These are phyloP conservation scores for Sula dactylatra DNA, from an alignment of 2,113 vertebrate genomes.

Conservation along the genomic window DNA sequence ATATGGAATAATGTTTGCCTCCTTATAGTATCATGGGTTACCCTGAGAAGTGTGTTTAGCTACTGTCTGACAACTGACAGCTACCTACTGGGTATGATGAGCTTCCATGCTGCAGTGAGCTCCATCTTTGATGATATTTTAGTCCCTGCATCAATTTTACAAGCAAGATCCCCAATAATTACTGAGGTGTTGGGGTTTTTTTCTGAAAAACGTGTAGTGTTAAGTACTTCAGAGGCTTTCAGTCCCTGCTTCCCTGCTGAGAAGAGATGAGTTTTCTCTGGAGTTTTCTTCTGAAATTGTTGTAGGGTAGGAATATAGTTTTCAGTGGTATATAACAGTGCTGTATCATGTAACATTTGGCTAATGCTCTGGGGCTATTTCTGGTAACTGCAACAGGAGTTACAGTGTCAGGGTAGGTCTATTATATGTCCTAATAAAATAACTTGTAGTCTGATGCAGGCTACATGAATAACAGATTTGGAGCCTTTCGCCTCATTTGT, in stretches of 20 bases:
- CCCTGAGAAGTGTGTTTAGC: neutral
- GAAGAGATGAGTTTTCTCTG: neutral
- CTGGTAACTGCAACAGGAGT: neutral
- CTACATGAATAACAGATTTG: neutral
- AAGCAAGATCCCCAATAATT: neutral
- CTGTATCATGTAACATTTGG: neutral
- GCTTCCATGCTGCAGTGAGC: neutral
- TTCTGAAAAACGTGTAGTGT: neutral
- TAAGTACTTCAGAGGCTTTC: neutral
- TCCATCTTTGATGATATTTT: neutral
- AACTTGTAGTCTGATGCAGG: neutral
- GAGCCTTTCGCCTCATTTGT: neutral
- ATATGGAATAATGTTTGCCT: fast-evolving
- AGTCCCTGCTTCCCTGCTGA: neutral
- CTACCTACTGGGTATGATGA: neutral
- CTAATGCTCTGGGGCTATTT: neutral
- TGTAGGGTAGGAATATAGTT: neutral
- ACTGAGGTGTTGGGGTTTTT: fast-evolving
- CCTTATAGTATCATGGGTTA: neutral
- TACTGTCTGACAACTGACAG: neutral
- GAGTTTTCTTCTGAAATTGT: neutral
- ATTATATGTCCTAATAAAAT: neutral
- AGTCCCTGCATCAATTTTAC: neutral
- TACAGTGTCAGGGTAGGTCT: neutral
- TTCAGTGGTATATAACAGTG: neutral